phyloP scores from a whole-genome alignment of 1,140 invertebrate species.

The Meloidogyne hapla region DNA sequence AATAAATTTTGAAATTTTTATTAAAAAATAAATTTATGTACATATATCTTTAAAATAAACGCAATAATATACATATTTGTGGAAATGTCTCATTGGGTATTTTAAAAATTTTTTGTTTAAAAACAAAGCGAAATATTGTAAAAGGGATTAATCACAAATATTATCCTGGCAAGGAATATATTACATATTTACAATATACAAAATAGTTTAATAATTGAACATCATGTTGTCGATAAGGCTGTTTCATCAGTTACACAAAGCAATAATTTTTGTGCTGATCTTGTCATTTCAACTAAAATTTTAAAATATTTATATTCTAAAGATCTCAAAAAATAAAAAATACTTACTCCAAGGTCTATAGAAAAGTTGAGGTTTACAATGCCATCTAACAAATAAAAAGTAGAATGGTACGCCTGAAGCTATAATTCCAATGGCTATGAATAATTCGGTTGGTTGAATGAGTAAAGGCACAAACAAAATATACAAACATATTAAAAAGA shows the following conservation, averaged over 20 bases:
- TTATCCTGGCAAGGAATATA: too few species aligned
- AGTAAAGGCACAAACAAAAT: slow-evolving; percentile 57
- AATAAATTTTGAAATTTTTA: too few species aligned
- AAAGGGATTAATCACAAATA: too few species aligned
- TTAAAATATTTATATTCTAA: background rate
- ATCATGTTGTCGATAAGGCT: background rate
- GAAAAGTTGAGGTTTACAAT: slow-evolving; percentile 44
- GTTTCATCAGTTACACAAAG: slow-evolving; percentile 42
- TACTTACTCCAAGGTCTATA: slow-evolving; percentile 51
- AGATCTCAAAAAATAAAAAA: background rate
- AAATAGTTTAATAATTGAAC: background rate
- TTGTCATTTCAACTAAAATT: slow-evolving; percentile 41
- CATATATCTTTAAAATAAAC: too few species aligned
- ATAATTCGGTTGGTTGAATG: slow-evolving; percentile 48
- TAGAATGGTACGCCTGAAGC: slow-evolving; percentile 58
- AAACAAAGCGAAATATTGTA: too few species aligned
- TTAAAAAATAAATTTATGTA: too few species aligned
- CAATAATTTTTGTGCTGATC: slow-evolving; percentile 41
- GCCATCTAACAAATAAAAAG: slow-evolving; percentile 49
- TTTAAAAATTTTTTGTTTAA: too few species aligned
- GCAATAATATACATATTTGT: too few species aligned
- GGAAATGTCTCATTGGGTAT: too few species aligned
- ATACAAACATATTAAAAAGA: slow-evolving; percentile 58
- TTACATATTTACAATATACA: too few species aligned
- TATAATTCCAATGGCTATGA: slow-evolving; percentile 57